phyloP scores from a whole-genome alignment of 2,888 invertebrate species.

The Drosophila peninsularis region DNA sequence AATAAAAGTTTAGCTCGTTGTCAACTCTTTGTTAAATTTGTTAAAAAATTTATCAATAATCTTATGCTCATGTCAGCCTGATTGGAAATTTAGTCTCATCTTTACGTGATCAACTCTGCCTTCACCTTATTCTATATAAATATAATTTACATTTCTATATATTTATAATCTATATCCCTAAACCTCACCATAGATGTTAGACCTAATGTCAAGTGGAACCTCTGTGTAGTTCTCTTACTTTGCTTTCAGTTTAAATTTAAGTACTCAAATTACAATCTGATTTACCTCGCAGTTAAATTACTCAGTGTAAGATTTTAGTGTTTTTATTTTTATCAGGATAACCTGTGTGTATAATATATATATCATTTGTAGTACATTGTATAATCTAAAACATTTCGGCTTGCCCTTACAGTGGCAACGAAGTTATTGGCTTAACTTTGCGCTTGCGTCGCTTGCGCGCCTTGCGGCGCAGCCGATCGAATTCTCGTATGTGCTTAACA shows the following conservation, averaged over 20 bases:
- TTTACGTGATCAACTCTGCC: background rate
- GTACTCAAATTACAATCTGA: background rate
- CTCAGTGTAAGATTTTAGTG: background rate
- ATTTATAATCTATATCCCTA: background rate
- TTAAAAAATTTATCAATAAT: background rate
- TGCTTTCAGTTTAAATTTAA: background rate
- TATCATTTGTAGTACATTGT: constrained; percentile 36
- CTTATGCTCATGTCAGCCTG: background rate
- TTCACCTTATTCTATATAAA: background rate
- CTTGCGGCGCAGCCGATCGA: constrained; percentile 76
- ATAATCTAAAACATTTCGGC: background rate
- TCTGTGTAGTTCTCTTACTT: background rate
- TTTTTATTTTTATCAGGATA: background rate
- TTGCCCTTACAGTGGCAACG: background rate
- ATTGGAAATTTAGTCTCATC: background rate
- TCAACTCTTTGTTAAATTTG: background rate
- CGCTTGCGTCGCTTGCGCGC: constrained; percentile 72
- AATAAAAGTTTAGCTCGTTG: too few relatives aligned
- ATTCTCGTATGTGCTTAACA: constrained; percentile 69
- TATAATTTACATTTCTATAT: background rate
- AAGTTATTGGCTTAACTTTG: constrained; percentile 30
- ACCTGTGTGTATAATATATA: background rate
- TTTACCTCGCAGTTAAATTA: background rate
- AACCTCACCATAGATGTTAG: background rate
- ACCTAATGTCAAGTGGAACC: background rate